These are phyloP conservation scores for Anabacerthia variegaticeps DNA, from an alignment of 2,797 vertebrate species.

Conservation along the genomic window DNA sequence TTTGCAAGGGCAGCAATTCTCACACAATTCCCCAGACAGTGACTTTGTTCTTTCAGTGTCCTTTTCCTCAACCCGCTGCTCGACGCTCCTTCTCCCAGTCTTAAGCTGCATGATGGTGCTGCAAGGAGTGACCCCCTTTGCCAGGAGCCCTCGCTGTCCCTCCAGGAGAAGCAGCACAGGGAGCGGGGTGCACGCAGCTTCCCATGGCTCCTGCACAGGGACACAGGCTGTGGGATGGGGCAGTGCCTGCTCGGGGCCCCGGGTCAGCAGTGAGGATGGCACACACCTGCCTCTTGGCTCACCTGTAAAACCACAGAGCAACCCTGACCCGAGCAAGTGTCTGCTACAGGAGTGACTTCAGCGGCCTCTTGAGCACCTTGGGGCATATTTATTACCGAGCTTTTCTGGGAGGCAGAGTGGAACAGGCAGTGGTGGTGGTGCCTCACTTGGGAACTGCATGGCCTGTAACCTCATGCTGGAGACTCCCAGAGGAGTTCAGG, in stretches of 20 bases:
- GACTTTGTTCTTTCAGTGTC: not conserved
- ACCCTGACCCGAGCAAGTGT: not conserved
- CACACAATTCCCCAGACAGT: not conserved
- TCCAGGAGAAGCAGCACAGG: not conserved
- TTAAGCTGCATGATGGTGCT: accelerated
- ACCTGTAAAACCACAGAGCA: not conserved
- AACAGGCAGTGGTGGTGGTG: not conserved
- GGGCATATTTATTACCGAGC: not conserved
- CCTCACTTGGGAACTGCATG: not conserved
- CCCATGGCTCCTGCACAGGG: not conserved
- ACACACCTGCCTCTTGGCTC: not conserved
- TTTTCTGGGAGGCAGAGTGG: not conserved
- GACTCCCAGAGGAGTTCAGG: not conserved
- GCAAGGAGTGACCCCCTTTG: not conserved
- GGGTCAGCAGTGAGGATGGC: too few species aligned
- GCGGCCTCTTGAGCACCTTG: not conserved
- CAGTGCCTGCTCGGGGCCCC: not conserved
- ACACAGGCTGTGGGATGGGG: not conserved
- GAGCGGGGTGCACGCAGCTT: not conserved
- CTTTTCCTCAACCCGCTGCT: not conserved
- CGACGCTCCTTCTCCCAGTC: not conserved
- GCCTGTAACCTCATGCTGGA: not conserved
- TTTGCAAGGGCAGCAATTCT: accelerated
- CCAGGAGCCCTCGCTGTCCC: not conserved
- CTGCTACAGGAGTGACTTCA: not conserved